Percentiles rank a stretch among this genome's conserved stretches.
Evolutionary conservation across 2,797 vertebrate genomes (phyloP).

Genomic region (Helicolenus hilgendorfi): DNA sequence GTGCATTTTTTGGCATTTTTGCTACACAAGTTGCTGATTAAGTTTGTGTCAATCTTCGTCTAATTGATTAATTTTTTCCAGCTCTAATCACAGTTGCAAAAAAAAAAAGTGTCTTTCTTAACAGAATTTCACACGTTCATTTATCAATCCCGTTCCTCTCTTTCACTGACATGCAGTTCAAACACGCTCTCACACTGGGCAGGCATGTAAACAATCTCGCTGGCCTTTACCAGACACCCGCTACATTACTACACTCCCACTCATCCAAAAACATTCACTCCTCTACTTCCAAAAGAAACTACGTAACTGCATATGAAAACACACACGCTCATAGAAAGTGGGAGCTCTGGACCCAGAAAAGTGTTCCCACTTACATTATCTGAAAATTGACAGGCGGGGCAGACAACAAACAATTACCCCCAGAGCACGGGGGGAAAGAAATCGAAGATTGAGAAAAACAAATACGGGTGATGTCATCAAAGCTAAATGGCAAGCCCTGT

Average conservation of each 20-base stretch:
- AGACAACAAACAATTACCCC: constrained; percentile 90
- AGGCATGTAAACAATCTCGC: constrained; percentile 35
- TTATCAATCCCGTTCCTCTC: background rate
- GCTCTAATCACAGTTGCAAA: background rate
- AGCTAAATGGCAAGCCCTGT: constrained; percentile 86
- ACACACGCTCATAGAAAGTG: constrained; percentile 5
- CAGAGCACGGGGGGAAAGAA: constrained; percentile 31
- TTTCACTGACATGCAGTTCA: constrained; percentile 3
- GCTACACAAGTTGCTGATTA: background rate
- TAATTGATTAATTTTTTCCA: background rate
- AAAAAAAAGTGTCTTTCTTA: background rate
- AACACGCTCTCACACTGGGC: constrained; percentile 6
- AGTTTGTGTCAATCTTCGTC: background rate
- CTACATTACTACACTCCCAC: constrained; percentile 29
- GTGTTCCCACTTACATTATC: constrained; percentile 81
- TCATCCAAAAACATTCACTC: constrained; percentile 42
- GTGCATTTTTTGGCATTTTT: rapidly evolving
- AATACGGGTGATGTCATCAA: constrained; percentile 80
- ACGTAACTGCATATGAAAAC: background rate
- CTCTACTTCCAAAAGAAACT: constrained; percentile 12
- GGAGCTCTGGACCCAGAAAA: constrained; percentile 13
- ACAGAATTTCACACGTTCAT: background rate
- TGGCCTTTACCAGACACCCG: constrained; percentile 49
- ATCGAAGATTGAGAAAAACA: constrained; percentile 85
- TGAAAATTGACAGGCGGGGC: constrained; percentile 83